Base-by-base conservation (phyloP, 1,140 invertebrate genomes). In the Pemphigus obesinymphae region DNA sequence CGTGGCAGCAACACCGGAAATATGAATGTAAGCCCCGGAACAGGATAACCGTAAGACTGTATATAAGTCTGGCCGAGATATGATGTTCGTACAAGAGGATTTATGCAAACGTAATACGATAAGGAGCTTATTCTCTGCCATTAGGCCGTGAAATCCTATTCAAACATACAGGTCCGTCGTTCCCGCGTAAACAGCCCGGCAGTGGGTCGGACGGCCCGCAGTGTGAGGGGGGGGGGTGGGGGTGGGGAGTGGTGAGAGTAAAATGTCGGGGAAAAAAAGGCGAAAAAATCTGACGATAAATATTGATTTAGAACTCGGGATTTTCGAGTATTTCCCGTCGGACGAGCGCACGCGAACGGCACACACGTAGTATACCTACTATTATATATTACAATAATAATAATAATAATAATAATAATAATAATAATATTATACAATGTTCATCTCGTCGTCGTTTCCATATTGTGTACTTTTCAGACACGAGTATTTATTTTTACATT, bases 61-160 rank as follows among this genome's bases (percentile, higher is more conserved):
- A 29, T 15, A 45, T 70, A 23, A 73, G 6, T 73, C 29, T 31
- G 26, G 8, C 17, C 45, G 45, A 31, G 70, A 73, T 50, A 50
- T 20, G 73, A 78, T 37, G 73, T n/a, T n/a, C 73, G 37, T 78
- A 78, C 73, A 78, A 58, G n/a, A 58, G 53, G 73, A 78, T 78
- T 78, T 58, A 55, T 34, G 37, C 50, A 37, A 26, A 55, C 50
- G 31, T 78, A 58, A 58, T 23, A 50, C 50, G 50, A 78, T 78
- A 78, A 78, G 53, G 31, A 78, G 73, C 73, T 78, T 78, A 78
- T 78, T 78, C 53, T 58, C 48, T 50, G 34, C 53, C 50, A 37
- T 40, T 58, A 58, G 53, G 20, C 34, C 50, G 53, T 53, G n/a
- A 78, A 78, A 78, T 40, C 73, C 50, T 37, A 58, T 78, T 55